Conservation (phyloP, 2,113 vertebrate genomes). For the Eclectus roratus region DNA sequence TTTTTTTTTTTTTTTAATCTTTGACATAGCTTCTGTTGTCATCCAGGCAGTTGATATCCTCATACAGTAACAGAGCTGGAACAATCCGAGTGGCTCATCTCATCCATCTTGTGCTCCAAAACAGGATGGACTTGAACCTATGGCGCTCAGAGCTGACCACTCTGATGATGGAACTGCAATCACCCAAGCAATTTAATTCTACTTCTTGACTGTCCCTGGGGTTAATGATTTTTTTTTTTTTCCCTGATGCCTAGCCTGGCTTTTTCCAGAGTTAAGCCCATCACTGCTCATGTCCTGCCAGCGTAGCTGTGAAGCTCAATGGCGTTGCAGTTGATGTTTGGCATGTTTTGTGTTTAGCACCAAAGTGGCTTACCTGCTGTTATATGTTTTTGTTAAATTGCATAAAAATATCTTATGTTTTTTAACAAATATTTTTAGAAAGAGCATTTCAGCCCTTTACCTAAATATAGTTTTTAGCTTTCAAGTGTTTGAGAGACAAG, state of each 20-base stretch:
- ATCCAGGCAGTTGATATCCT: background rate
- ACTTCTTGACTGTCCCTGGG: background rate
- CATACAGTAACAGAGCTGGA: background rate
- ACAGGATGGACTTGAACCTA: background rate
- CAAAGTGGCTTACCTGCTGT: background rate
- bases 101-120: background rate
- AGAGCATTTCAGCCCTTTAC: background rate
- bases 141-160: background rate
- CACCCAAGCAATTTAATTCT: background rate
- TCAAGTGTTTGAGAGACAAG: background rate
- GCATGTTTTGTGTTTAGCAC: background rate
- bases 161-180: background rate
- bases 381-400: background rate
- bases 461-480: slow-evolving; percentile 11
- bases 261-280: background rate
- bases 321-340: background rate
- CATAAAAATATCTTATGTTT: background rate
- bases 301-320: background rate
- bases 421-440: slow-evolving; percentile 23
- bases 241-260: background rate
- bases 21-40: background rate
- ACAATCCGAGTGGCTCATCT: background rate
- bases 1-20: background rate
- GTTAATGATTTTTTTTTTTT: background rate
- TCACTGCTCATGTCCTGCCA: accelerated